Percentiles rank a stretch among this genome's conserved stretches.
These are phyloP conservation scores for Peromyscus nudipes DNA, from an alignment of 2,797 vertebrate species.

Conservation along the genomic window DNA sequence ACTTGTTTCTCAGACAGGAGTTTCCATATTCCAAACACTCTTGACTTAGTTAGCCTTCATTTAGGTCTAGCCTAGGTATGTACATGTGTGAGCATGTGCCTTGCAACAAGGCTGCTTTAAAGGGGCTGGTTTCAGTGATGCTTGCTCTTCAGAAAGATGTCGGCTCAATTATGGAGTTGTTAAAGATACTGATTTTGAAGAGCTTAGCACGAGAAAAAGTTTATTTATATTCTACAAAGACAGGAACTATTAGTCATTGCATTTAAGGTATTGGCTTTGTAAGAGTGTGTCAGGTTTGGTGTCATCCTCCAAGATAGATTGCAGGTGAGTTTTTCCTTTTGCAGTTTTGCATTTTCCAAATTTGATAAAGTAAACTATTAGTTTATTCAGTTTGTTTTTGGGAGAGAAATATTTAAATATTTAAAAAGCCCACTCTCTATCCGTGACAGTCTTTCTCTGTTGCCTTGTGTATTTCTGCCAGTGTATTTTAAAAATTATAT, in stretches of 20 bases:
- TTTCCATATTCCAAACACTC: not conserved
- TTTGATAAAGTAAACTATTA: slow-evolving; percentile 9
- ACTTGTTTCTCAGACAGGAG: not conserved
- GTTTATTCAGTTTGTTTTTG: slow-evolving; percentile 23
- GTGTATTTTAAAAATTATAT: not conserved
- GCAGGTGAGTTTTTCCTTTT: not conserved
- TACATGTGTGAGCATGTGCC: not conserved
- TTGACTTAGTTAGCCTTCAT: not conserved
- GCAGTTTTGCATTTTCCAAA: slow-evolving; percentile 4
- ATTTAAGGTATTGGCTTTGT: not conserved
- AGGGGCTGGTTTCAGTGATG: not conserved
- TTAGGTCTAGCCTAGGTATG: not conserved
- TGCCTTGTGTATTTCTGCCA: not conserved
- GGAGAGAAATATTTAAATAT: not conserved
- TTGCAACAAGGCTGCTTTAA: not conserved
- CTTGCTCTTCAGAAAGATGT: slow-evolving; percentile 46
- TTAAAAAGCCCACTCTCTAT: not conserved
- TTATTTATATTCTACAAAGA: not conserved
- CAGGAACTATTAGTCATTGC: not conserved
- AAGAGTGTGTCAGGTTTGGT: not conserved
- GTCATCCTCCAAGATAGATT: not conserved
- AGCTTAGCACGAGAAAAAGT: not conserved
- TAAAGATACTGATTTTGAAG: not conserved
- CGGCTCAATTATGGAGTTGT: not conserved
- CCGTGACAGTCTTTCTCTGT: not conserved